phyloP scores from a whole-genome alignment of 1,140 invertebrate genomes.

The Drosophila tsacasi region DNA sequence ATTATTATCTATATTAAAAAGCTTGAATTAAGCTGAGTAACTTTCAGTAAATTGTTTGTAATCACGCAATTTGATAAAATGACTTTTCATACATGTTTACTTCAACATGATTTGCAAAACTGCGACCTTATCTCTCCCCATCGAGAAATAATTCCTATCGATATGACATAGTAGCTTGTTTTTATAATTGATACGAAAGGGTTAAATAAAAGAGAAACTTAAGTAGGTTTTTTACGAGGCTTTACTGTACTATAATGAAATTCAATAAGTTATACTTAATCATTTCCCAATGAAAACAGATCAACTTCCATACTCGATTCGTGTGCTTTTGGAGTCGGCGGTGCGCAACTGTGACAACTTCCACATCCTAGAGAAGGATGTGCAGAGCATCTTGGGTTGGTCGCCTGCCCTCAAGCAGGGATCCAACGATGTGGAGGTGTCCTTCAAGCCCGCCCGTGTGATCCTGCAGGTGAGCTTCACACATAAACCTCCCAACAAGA shows the following conservation, averaged over 20 bases:
- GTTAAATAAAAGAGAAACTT: neutral
- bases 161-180: slow-evolving; percentile 4
- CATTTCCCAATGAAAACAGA: slow-evolving; percentile 78
- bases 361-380: slow-evolving; percentile 94
- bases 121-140: neutral
- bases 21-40: neutral
- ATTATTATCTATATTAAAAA: neutral
- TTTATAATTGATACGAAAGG: neutral
- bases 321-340: slow-evolving; percentile 97
- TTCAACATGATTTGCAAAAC: slow-evolving; percentile 5
- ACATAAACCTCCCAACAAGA: neutral
- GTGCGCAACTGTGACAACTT: slow-evolving; percentile 98
- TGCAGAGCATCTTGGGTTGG: slow-evolving; percentile 97
- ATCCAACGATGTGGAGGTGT: slow-evolving; percentile 93
- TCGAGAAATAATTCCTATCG: neutral
- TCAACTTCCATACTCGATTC: slow-evolving; percentile 96
- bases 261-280: neutral
- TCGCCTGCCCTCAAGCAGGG: slow-evolving; percentile 88
- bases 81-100: neutral
- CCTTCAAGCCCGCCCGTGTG: slow-evolving; percentile 97
- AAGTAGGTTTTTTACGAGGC: neutral
- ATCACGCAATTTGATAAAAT: slow-evolving; percentile 5
- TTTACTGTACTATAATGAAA: neutral
- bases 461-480: slow-evolving; percentile 92
- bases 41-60: neutral